Evolutionary conservation across 92 coral and sea anemone genomes (phyloP), one percentile per base, ranked within the genome.

Genomic region (Zoanthus gigantus): DNA sequence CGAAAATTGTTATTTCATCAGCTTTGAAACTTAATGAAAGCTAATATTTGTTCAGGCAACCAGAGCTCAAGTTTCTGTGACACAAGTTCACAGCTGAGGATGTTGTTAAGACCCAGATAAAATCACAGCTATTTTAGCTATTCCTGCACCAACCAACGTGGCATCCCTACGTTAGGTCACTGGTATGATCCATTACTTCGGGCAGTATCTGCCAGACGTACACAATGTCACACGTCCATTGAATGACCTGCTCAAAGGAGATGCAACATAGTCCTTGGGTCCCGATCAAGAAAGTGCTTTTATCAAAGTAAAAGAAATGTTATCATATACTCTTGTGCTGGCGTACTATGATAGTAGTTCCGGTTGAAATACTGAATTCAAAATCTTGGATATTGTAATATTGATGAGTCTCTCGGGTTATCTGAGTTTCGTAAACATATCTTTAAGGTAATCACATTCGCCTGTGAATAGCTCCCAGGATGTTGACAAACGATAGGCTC

Each of bases 221-320:
- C 60, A 86, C 29, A 45, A 78, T 16, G 16, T 88, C 14, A 18
- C 79, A 69, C 50, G 47, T 47, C 87, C 74, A 54, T 63, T 88
- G 80, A 88, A 88, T 42, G 23, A 23, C 23, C 23, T 23, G 23
- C 23, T 23, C 23, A 23, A 23, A 23, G 23, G 23, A 23, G 23
- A 54, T 82, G 58, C 65, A 23, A 23, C 23, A 23, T 23, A 23
- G 23, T 23, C 23, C 23, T 23, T 23, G 23, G 23, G 23, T 23
- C 23, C 23, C 23, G 23, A 23, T 23, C 23, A 23, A 23, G 23
- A 23, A 23, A 23, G 23, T 23, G 23, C 78, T 63, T 87, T 87
- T 29, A 69, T 29, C 34, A 68, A 68, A 28, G 73, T n/a, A 10
- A 68, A 68, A 3, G 31, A 68, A 68, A 68, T 18, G 42, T 32